phyloP scores from a whole-genome alignment of 2,113 vertebrate genomes.

The Engystomops pustulosus region DNA sequence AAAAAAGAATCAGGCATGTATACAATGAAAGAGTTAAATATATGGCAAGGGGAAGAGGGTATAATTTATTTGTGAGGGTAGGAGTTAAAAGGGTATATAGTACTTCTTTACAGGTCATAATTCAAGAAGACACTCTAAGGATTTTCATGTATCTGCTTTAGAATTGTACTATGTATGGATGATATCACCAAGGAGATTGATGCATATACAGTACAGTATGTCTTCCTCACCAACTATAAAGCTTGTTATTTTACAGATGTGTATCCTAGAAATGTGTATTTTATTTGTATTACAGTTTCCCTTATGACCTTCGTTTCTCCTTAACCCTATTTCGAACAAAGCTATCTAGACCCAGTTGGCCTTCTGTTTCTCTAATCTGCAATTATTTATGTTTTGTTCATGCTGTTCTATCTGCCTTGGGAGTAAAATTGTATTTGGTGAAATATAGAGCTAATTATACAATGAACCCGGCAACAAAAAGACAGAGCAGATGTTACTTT shows the following conservation, averaged over 20 bases:
- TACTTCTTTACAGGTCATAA: no score
- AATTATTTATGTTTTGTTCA: conserved; percentile 87
- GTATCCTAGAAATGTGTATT: conserved; percentile 36
- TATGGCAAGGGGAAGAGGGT: no score
- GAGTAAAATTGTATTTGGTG: conserved; percentile 83
- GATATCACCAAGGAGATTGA: background rate
- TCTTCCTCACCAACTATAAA: background rate
- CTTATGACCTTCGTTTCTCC: conserved; percentile 71
- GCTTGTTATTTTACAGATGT: conserved; percentile 35
- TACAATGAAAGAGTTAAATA: no score
- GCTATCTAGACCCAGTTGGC: conserved; percentile 79
- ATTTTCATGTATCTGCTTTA: no score
- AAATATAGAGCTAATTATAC: conserved; percentile 86
- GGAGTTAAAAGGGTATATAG: no score
- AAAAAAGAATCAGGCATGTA: no score
- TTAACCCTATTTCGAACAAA: conserved; percentile 81
- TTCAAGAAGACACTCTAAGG: no score
- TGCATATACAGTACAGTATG: background rate
- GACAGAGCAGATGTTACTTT: conserved; percentile 84
- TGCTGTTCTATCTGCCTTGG: conserved; percentile 78
- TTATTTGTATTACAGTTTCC: conserved; percentile 50
- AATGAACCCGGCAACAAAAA: conserved; percentile 82
- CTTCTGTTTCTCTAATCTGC: conserved; percentile 86
- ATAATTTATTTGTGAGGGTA: no score
- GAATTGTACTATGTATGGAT: no score